These are phyloP conservation scores for Chesias legatella DNA, from an alignment of 2,888 invertebrate genomes.

Conservation along the genomic window DNA sequence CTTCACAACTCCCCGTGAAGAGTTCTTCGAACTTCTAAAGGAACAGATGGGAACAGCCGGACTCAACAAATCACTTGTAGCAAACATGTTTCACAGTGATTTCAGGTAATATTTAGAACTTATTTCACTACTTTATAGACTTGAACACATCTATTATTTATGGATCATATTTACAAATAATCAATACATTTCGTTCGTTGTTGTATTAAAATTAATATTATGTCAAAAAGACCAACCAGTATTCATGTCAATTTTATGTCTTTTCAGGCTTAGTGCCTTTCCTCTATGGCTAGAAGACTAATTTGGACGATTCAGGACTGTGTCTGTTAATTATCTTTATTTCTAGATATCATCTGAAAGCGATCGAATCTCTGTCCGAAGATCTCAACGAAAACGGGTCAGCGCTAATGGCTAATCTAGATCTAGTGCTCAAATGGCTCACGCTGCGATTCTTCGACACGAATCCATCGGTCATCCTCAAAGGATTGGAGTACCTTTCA, in stretches of 20 bases:
- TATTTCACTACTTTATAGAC: too few relatives aligned
- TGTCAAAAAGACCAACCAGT: too few relatives aligned
- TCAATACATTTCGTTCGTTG: too few relatives aligned
- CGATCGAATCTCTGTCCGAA: conserved; percentile 93
- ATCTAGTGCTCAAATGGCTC: conserved; percentile 97
- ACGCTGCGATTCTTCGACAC: conserved; percentile 98
- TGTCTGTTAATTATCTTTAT: too few relatives aligned
- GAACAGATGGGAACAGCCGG: conserved; percentile 94
- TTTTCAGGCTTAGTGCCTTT: too few relatives aligned
- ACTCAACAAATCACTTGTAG: conserved; percentile 91
- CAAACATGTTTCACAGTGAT: conserved; percentile 96
- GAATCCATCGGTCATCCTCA: conserved; percentile 97
- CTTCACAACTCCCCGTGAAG: conserved; percentile 94
- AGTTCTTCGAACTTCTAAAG: conserved; percentile 94
- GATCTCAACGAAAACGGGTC: conserved; percentile 89
- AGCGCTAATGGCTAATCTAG: conserved; percentile 93
- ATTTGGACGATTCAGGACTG: too few relatives aligned
- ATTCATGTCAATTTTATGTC: too few relatives aligned
- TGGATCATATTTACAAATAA: neutral
- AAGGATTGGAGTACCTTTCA: conserved; percentile 95
- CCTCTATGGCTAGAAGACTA: too few relatives aligned
- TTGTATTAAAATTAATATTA: too few relatives aligned
- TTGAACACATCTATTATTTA: too few relatives aligned
- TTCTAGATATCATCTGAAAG: conserved; percentile 94
- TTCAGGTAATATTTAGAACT: conserved; percentile 80